Percentiles rank a stretch among this genome's conserved stretches.
phyloP scores from a whole-genome alignment of 2,797 vertebrate genomes.

The Linurgus olivaceus region DNA sequence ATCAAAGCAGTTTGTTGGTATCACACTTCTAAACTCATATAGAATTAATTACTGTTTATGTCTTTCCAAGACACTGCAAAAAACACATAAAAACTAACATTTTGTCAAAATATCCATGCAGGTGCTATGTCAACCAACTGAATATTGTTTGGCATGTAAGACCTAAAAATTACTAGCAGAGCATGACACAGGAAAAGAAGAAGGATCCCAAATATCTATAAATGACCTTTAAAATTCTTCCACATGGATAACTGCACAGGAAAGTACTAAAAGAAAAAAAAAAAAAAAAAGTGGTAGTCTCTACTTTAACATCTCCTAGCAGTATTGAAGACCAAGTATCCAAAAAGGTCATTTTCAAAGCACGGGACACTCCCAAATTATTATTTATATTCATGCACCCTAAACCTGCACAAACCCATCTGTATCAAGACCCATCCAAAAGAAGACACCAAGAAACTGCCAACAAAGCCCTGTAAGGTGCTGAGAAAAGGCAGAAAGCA shows the following conservation, averaged over 20 bases:
- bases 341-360: background rate
- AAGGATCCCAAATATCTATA: background rate
- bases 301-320: background rate
- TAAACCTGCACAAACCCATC: background rate
- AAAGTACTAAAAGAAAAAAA: background rate
- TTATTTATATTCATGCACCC: background rate
- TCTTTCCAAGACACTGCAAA: background rate
- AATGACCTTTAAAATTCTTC: background rate
- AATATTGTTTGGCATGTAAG: background rate
- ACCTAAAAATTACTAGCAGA: background rate
- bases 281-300: background rate
- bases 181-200: background rate
- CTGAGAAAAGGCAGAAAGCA: background rate
- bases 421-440: background rate
- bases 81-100: background rate
- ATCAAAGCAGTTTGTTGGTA: background rate
- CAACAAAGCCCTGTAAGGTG: background rate
- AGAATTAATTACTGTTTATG: background rate
- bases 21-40: background rate
- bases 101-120: background rate
- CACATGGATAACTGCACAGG: background rate
- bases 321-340: background rate
- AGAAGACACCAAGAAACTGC: background rate
- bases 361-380: background rate
- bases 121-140: background rate